These are phyloP conservation scores for Caracal caracal DNA, from an alignment of 2,113 vertebrate species.

Conservation along the genomic window DNA sequence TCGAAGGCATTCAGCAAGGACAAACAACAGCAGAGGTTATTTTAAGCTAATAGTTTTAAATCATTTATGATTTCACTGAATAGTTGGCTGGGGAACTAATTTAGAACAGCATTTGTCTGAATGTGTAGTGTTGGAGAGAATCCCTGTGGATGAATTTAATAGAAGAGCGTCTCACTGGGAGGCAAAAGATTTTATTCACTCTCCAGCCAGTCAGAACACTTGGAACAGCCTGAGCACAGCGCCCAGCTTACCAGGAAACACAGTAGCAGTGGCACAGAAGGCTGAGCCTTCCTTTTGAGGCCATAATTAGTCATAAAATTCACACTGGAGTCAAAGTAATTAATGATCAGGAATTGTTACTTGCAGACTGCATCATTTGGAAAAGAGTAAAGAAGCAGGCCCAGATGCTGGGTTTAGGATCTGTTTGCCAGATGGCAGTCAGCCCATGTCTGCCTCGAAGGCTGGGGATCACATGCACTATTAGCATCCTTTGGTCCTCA, in stretches of 20 bases:
- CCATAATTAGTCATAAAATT: neutral
- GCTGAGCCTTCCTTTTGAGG: neutral
- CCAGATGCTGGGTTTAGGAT: neutral
- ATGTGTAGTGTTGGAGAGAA: neutral
- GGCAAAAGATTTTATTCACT: neutral
- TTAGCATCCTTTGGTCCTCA: neutral
- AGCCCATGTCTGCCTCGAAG: neutral
- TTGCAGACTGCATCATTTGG: neutral
- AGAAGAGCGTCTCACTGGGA: neutral
- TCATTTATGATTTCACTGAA: conserved; percentile 47
- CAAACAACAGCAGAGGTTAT: neutral
- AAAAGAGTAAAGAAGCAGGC: neutral
- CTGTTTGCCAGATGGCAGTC: neutral
- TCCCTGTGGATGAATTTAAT: neutral
- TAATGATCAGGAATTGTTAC: neutral
- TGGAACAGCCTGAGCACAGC: too few relatives aligned
- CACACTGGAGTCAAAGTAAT: conserved; percentile 23
- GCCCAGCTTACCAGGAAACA: neutral
- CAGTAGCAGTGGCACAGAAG: neutral
- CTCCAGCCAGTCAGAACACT: neutral
- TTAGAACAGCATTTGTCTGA: conserved; percentile 31
- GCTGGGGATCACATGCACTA: rapidly evolving
- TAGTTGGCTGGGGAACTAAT: neutral
- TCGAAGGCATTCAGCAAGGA: neutral
- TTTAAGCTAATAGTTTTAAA: conserved; percentile 46